A percentile compares a stretch with the other conserved stretches of the same genome.
Conservation (phyloP, 2,797 vertebrate genomes). For the Hephaestus fuliginosus region DNA sequence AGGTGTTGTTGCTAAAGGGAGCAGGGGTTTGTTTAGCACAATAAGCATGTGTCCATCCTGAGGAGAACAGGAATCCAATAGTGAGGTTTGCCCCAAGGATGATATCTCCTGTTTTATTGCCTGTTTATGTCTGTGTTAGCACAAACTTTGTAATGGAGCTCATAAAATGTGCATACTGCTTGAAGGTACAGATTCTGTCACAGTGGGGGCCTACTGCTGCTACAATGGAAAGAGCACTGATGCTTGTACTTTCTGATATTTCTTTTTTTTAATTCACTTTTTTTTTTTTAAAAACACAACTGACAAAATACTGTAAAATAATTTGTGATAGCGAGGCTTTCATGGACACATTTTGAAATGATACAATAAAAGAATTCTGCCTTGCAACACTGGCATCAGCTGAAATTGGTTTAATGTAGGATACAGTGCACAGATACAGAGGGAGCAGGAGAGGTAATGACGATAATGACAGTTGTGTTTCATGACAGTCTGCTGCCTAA, state of each 20-base stretch:
- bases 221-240: slow-evolving; percentile 50
- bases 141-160: slow-evolving; percentile 83
- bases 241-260: slow-evolving; percentile 29
- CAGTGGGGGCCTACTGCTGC: slow-evolving; percentile 56
- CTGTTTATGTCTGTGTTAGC: slow-evolving; percentile 81
- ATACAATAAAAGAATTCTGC: slow-evolving; percentile 12
- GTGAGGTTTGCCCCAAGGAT: slow-evolving; percentile 75
- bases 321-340: background rate
- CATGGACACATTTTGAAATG: slow-evolving; percentile 18
- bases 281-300: too few species aligned
- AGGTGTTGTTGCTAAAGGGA: slow-evolving; percentile 42
- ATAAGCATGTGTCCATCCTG: slow-evolving; percentile 75
- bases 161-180: slow-evolving; percentile 80
- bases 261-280: too few species aligned
- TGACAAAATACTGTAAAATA: too few species aligned
- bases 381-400: background rate
- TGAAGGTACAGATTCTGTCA: slow-evolving; percentile 73
- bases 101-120: slow-evolving; percentile 76
- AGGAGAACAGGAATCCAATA: slow-evolving; percentile 73
- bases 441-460: slow-evolving; percentile 31
- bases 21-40: slow-evolving; percentile 62
- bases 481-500: slow-evolving; percentile 35
- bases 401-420: slow-evolving; percentile 36
- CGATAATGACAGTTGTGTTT: slow-evolving; percentile 53
- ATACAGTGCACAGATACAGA: background rate